phyloP scores from a whole-genome alignment of 2,888 invertebrate species.

The Drosophila austrosaltans region DNA sequence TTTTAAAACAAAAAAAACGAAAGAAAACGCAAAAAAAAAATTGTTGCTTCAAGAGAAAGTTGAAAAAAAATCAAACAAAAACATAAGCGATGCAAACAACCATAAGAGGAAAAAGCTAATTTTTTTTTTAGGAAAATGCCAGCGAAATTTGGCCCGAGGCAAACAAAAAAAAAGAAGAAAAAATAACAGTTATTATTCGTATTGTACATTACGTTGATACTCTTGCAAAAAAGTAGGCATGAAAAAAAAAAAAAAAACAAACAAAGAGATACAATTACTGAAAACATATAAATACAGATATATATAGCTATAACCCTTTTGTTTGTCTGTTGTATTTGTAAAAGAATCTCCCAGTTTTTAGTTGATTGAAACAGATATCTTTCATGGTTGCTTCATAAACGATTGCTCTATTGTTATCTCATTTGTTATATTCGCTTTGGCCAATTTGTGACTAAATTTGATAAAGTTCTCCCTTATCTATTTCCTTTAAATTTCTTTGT shows the following conservation, averaged over 20 bases:
- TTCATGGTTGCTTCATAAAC: too few species aligned
- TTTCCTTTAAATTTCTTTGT: not conserved
- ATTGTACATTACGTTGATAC: conserved; percentile 16
- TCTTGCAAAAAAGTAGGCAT: not conserved
- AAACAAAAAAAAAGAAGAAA: too few species aligned
- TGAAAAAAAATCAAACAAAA: conserved; percentile 24
- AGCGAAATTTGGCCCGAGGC: not conserved
- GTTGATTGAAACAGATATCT: too few species aligned
- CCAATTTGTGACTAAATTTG: not conserved
- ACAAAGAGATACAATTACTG: not conserved
- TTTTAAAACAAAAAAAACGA: conserved; percentile 67
- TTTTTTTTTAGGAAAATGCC: not conserved
- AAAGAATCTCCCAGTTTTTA: too few species aligned
- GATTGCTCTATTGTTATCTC: not conserved
- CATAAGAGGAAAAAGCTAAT: not conserved
- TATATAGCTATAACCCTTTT: not conserved
- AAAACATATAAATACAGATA: not conserved
- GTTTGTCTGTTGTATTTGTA: too few species aligned
- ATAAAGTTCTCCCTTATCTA: not conserved
- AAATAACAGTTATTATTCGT: conserved; percentile 39
- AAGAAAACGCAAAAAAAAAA: conserved; percentile 28
- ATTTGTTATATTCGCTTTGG: not conserved
- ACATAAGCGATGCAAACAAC: not conserved
- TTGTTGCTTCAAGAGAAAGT: conserved; percentile 20
- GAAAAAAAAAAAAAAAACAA: not conserved